Percentiles rank a stretch among this genome's conserved stretches.
phyloP scores from a whole-genome alignment of 2,113 vertebrate genomes.

The Chaetorhynchus papuensis region DNA sequence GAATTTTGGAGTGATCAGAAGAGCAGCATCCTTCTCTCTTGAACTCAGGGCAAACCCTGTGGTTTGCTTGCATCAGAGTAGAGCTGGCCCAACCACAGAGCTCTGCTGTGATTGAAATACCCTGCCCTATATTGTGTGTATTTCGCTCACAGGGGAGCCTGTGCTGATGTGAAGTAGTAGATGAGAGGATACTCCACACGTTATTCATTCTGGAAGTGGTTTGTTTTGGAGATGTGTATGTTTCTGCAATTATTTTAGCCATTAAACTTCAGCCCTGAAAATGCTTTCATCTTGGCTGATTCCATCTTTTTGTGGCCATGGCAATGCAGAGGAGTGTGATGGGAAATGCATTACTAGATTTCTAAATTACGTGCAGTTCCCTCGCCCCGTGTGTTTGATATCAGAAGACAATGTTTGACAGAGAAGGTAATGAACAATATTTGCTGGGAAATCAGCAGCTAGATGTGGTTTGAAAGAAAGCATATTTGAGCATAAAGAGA shows the following conservation, averaged over 20 bases:
- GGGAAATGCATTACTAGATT: constrained; percentile 16
- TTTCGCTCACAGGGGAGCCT: not conserved
- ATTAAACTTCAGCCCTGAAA: constrained; percentile 25
- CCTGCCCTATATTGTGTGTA: fast-evolving
- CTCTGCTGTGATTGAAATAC: not conserved
- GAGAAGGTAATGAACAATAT: not conserved
- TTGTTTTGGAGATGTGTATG: constrained; percentile 41
- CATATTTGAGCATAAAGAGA: not conserved
- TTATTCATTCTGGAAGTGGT: constrained; percentile 42
- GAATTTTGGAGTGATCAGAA: not conserved
- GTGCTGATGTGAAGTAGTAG: not conserved
- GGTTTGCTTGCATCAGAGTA: not conserved
- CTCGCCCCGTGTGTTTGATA: not conserved
- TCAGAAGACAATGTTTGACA: not conserved
- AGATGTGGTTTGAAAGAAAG: not conserved
- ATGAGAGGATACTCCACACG: constrained; percentile 2
- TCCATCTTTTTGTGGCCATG: constrained; percentile 1
- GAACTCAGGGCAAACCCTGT: not conserved
- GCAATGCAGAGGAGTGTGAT: constrained; percentile 16
- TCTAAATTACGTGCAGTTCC: constrained; percentile 2
- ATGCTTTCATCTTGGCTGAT: constrained; percentile 34
- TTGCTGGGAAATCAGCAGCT: constrained; percentile 29
- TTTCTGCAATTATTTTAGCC: constrained; percentile 44
- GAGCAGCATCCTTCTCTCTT: not conserved
- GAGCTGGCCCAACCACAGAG: not conserved